These are phyloP conservation scores for Orussus abietinus DNA, from an alignment of 1,140 invertebrate species.

Conservation along the genomic window DNA sequence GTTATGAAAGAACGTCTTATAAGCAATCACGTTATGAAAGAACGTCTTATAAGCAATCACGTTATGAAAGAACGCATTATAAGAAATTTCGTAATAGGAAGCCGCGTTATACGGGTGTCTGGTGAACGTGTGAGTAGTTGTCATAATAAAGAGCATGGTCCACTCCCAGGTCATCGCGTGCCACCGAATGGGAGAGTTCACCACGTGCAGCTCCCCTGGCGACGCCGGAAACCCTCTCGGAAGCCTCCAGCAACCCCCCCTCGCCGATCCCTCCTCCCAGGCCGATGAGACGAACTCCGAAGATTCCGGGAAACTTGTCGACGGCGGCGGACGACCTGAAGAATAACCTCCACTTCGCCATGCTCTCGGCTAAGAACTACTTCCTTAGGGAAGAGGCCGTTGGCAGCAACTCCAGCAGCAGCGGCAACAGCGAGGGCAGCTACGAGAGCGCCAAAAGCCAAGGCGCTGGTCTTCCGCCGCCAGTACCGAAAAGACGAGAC, in stretches of 20 bases:
- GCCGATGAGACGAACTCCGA: conserved; percentile 61
- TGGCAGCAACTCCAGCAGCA: conserved; percentile 41
- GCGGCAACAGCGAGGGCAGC: conserved; percentile 55
- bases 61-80: background rate
- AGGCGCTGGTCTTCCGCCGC: conserved; percentile 42
- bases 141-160: no score
- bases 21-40: no score
- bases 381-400: conserved; percentile 37
- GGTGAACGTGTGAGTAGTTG: no score
- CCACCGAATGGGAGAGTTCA: conserved; percentile 31
- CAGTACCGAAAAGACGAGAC: conserved; percentile 46
- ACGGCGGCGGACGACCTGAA: conserved; percentile 64
- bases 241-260: conserved; percentile 64
- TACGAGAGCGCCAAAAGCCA: conserved; percentile 54
- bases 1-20: no score
- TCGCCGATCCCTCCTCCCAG: conserved; percentile 40
- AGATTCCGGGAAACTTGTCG: conserved; percentile 62
- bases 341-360: conserved; percentile 58
- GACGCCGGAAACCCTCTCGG: conserved; percentile 80
- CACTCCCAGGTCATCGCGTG: conserved; percentile 30
- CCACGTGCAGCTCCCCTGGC: conserved; percentile 69
- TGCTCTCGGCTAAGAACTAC: conserved; percentile 54
- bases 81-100: conserved; percentile 1
- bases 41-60: no score
- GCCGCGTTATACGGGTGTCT: no score